These are phyloP conservation scores for Anarsia innoxiella DNA, from an alignment of 2,888 invertebrate genomes.

Conservation along the genomic window DNA sequence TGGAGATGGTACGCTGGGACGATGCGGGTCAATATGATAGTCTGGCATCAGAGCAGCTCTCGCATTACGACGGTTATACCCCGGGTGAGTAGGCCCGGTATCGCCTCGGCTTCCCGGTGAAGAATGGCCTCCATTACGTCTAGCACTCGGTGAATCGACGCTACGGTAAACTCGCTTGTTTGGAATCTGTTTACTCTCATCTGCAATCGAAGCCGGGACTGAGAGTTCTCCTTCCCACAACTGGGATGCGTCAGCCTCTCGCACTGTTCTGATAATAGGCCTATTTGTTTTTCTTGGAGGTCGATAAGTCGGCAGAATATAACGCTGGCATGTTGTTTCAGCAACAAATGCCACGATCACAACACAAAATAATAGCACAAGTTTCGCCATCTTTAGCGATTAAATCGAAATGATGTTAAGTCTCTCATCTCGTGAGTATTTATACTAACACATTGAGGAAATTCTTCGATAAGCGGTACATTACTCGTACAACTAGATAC, in stretches of 20 bases:
- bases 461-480: no score
- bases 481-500: no score
- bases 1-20: slow-evolving; percentile 14
- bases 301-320: slow-evolving; percentile 6
- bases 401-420: no score
- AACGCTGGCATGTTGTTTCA: slow-evolving; percentile 14
- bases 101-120: slow-evolving; percentile 26
- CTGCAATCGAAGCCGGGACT: slow-evolving; percentile 25
- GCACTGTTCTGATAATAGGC: slow-evolving; percentile 8
- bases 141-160: slow-evolving; percentile 32
- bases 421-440: no score
- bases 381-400: slow-evolving; percentile 10
- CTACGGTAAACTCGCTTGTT: slow-evolving; percentile 30
- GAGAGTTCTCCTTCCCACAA: slow-evolving; percentile 18
- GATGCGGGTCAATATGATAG: not conserved
- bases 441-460: slow-evolving; percentile 19
- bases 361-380: slow-evolving; percentile 15
- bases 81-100: slow-evolving; percentile 37
- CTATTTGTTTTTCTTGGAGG: not conserved
- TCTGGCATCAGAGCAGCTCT: slow-evolving; percentile 18
- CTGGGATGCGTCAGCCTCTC: slow-evolving; percentile 28
- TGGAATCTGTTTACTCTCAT: slow-evolving; percentile 29
- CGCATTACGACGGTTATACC: slow-evolving; percentile 38
- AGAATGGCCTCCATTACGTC: slow-evolving; percentile 27
- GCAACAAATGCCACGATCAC: slow-evolving; percentile 22